phyloP scores from a whole-genome alignment of 2,888 invertebrate genomes.

The Sarcophaga caerulescens region DNA sequence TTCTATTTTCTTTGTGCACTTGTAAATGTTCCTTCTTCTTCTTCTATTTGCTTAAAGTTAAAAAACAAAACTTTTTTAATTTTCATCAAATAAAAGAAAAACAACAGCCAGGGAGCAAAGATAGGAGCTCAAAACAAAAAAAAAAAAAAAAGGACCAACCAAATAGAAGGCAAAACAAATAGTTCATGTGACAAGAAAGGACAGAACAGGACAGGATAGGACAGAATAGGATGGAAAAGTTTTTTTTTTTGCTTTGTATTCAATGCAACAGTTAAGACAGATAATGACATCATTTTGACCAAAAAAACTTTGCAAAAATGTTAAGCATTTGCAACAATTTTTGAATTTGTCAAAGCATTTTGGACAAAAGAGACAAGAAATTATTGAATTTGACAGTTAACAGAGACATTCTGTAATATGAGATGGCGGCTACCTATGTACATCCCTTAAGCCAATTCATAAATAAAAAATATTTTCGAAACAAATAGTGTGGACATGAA shows the following conservation, averaged over 20 bases:
- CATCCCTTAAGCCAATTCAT: too few species aligned
- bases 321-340: too few species aligned
- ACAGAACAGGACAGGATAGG: neutral
- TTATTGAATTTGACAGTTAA: too few species aligned
- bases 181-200: neutral
- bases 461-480: too few species aligned
- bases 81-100: slow-evolving; percentile 37
- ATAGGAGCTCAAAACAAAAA: too few species aligned
- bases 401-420: too few species aligned
- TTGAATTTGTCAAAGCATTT: too few species aligned
- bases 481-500: too few species aligned
- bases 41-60: slow-evolving; percentile 40
- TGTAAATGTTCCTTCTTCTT: neutral
- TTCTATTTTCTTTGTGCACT: neutral
- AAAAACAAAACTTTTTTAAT: slow-evolving; percentile 47
- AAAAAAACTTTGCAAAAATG: neutral
- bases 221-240: neutral
- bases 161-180: neutral
- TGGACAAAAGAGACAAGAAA: too few species aligned
- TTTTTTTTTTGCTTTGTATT: too few species aligned
- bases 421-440: too few species aligned
- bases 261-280: neutral
- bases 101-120: neutral
- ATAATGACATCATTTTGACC: neutral
- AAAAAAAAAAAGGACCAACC: too few species aligned